Percentiles rank a stretch among this genome's conserved stretches.
Evolutionary conservation across 1,140 invertebrate species (phyloP).

Genomic region (Eriocheir sinensis): DNA sequence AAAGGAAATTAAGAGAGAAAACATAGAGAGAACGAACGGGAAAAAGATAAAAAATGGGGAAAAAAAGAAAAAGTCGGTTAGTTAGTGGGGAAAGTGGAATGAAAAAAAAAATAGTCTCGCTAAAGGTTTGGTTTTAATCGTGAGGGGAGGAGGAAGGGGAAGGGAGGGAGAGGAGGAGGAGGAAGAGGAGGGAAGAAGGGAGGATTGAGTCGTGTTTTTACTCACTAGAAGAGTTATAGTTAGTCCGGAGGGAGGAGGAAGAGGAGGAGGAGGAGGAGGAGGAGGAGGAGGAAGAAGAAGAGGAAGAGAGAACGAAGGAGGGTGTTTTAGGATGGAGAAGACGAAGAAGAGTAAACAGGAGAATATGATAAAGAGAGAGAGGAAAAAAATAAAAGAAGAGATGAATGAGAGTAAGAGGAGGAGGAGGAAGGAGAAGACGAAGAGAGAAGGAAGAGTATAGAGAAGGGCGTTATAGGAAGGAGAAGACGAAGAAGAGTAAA

Average conservation of each 20-base stretch:
- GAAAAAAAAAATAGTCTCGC: background rate
- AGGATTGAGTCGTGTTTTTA: background rate
- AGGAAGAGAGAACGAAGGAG: background rate
- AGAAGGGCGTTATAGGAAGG: background rate
- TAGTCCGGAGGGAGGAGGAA: background rate
- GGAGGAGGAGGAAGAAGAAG: background rate
- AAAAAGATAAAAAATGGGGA: background rate
- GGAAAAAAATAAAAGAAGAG: background rate
- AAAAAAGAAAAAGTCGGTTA: too few species aligned
- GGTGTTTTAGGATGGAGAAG: background rate
- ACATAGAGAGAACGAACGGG: background rate
- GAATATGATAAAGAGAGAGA: background rate
- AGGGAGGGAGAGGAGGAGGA: too few species aligned
- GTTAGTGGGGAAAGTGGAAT: too few species aligned
- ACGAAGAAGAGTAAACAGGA: background rate
- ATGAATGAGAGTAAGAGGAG: slow-evolving; percentile 7
- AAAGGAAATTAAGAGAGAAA: background rate
- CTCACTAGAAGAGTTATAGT: background rate
- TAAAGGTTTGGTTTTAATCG: too few species aligned
- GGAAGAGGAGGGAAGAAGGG: background rate
- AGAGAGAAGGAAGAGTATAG: background rate
- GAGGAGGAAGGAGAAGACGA: background rate
- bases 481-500: too few species aligned
- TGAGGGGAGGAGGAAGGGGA: too few species aligned
- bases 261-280: background rate